A percentile compares a stretch with the other conserved stretches of the same genome.
Conservation (phyloP, 2,113 vertebrate genomes). For the Pholis gunnellus region DNA sequence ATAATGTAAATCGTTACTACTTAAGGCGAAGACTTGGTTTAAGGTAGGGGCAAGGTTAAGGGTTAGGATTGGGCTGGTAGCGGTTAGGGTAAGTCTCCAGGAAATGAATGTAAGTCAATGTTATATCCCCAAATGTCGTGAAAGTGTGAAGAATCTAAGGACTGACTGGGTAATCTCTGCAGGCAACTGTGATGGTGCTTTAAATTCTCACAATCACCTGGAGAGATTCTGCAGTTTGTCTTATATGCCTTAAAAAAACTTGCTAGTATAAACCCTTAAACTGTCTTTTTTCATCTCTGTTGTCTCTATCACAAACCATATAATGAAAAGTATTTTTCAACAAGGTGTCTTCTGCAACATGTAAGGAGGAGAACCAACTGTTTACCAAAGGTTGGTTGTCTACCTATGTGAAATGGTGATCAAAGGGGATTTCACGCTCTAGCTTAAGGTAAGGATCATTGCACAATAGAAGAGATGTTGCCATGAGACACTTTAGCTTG, state of each 20-base stretch:
- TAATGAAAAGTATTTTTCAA: neutral
- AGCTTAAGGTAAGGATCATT: constrained; percentile 41
- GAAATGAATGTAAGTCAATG: neutral
- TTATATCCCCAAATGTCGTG: neutral
- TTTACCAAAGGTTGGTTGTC: constrained; percentile 45
- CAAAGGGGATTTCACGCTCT: constrained; percentile 55
- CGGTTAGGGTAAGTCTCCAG: neutral
- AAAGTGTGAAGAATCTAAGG: constrained; percentile 65
- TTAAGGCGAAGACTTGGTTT: neutral
- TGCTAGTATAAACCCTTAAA: neutral
- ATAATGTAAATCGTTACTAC: neutral
- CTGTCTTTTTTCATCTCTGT: neutral
- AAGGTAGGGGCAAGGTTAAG: neutral
- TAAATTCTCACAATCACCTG: constrained; percentile 92
- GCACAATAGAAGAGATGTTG: constrained; percentile 45
- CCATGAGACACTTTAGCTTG: constrained; percentile 33
- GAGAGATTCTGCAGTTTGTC: constrained; percentile 93
- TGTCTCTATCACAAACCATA: neutral
- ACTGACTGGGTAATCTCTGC: constrained; percentile 96
- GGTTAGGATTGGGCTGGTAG: neutral
- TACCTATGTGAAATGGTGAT: constrained; percentile 41
- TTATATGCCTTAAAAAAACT: constrained; percentile 40
- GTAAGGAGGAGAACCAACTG: constrained; percentile 2
- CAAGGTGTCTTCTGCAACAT: neutral
- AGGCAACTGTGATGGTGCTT: constrained; percentile 94